Evolutionary conservation across 1,140 invertebrate species (phyloP).

Genomic region (Drosophila nigromelanica): DNA sequence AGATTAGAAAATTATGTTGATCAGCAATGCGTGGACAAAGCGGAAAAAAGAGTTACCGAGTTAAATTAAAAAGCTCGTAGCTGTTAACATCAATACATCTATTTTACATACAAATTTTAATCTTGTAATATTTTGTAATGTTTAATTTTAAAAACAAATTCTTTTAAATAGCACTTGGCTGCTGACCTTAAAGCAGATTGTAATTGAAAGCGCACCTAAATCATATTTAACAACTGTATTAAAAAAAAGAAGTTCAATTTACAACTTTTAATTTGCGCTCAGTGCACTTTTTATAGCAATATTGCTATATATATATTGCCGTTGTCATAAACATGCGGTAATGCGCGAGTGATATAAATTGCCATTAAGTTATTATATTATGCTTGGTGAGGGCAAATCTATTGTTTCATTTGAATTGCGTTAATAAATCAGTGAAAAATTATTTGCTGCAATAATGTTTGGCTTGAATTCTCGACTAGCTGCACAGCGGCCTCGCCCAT

Average conservation of each 20-base stretch:
- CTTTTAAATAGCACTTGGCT: no score
- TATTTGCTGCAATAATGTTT: conserved; percentile 50
- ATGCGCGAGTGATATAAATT: conserved; percentile 18
- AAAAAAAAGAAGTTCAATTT: background rate
- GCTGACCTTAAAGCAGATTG: no score
- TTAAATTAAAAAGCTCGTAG: no score
- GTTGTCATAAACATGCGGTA: conserved; percentile 2
- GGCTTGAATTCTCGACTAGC: conserved; percentile 21
- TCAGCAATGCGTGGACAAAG: no score
- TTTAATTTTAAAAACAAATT: no score
- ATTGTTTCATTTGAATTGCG: conserved; percentile 43
- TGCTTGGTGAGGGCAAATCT: conserved; percentile 17
- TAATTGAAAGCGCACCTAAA: background rate
- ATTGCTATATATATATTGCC: background rate
- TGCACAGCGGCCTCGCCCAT: conserved; percentile 25
- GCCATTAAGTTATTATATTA: conserved; percentile 26
- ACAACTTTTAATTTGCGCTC: background rate
- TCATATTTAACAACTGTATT: background rate
- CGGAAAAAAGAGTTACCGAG: no score
- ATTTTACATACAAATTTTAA: no score
- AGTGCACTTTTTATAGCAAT: background rate
- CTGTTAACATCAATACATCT: no score
- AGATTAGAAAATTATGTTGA: no score
- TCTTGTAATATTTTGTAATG: no score
- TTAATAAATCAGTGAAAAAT: conserved; percentile 55